Base-by-base conservation (phyloP, 2,888 invertebrate genomes). In the Chrysotoxum bicinctum region DNA sequence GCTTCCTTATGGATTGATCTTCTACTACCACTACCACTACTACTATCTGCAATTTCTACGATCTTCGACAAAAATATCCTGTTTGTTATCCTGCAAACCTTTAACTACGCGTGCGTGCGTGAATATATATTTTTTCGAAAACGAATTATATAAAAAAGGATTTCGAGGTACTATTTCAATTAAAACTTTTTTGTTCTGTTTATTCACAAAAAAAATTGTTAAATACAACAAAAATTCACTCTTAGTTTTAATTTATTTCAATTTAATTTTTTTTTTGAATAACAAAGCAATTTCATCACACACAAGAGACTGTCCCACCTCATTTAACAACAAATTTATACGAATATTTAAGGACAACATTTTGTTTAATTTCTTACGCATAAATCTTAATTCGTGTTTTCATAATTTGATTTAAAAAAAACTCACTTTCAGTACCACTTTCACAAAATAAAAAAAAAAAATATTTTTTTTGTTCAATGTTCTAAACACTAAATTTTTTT, bases 151-250 rank as follows among this genome's bases (percentile, higher is more conserved):
- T 74, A 70, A 88, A 89, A 90, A 91, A 92, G 92, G 92, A 92
- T 91, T 92, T 92, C 91, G 92, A 92, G 92, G 92, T 92, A 92
- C 90, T 91, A 89, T 89, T 87, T 88, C 76, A 88, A 88, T 89
- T 88, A 88, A 88, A 89, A 66, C 32, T 40, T 70, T 70, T 84
- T 88, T 88, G 88, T 89, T 89, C 87, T 89, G 90, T 85, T 89
- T 88, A 89, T 79, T 79, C 72, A 88, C 89, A 89, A 37, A 77
- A 82, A n/a, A 80, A 64, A 75, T 64, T 62, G 62, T 70, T 56
- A 30, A 74, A 64, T 64, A 64, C 64, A 87, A 80, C 74, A 79
- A 76, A 58, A 69, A 69, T 64, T 75, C 73, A 72, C 68, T 48
- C 23, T 66, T 14, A 54, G 43, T 48, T 14, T 50, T 66, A 35